These are phyloP conservation scores for Schizothorax lantsangensis DNA, from an alignment of 2,797 vertebrate genomes.

Conservation along the genomic window DNA sequence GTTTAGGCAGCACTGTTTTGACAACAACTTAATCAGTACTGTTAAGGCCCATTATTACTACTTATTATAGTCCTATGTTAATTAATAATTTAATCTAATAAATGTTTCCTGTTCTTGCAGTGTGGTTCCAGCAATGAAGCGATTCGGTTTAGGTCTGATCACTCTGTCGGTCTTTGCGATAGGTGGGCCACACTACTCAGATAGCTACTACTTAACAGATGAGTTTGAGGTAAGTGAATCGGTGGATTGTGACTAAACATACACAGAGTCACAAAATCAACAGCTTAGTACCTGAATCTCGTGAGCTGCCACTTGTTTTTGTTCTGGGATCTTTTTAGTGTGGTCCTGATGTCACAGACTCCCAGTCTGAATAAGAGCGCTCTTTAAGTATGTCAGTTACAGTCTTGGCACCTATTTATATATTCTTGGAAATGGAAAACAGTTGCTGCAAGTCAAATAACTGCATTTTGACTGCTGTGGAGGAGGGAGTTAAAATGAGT, in stretches of 20 bases:
- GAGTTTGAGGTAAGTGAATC: conserved; percentile 86
- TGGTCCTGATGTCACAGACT: not conserved
- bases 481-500: not conserved
- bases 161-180: conserved; percentile 86
- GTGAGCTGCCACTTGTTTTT: not conserved
- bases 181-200: conserved; percentile 83
- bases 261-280: not conserved
- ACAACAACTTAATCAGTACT: not conserved
- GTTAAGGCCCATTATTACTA: not conserved
- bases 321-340: not conserved
- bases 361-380: not conserved
- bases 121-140: conserved; percentile 85
- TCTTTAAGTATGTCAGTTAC: not conserved
- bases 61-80: not conserved
- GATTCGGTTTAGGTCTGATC: conserved; percentile 88
- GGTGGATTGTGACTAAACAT: not conserved
- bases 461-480: conserved; percentile 8
- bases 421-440: conserved; percentile 7
- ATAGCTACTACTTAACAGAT: conserved; percentile 88
- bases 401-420: not conserved
- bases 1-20: not conserved
- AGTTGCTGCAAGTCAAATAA: not conserved
- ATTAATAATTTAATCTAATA: not conserved
- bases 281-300: not conserved
- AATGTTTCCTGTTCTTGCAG: conserved; percentile 71